phyloP scores from a whole-genome alignment of 2,113 vertebrate species.

The Carassius auratus region DNA sequence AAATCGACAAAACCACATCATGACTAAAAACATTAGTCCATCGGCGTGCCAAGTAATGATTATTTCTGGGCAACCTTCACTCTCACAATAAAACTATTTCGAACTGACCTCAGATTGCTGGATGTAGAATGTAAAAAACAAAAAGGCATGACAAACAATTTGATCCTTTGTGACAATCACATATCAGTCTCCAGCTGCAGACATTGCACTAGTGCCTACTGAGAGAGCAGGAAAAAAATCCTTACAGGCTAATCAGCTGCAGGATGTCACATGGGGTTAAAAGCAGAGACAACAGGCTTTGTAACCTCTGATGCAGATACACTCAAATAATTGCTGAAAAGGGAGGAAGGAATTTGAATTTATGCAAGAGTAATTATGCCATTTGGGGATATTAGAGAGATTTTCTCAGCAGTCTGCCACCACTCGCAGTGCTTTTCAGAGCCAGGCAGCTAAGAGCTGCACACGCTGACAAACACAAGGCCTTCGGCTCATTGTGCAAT shows the following conservation, averaged over 20 bases:
- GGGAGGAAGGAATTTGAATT: slow-evolving; percentile 59
- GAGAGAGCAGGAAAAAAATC: slow-evolving; percentile 30
- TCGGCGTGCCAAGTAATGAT: background rate
- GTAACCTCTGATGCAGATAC: slow-evolving; percentile 63
- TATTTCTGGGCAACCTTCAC: background rate
- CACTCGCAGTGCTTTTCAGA: slow-evolving; percentile 53
- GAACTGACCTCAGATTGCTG: background rate
- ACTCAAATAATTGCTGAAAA: slow-evolving; percentile 59
- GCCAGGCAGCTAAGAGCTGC: slow-evolving; percentile 45
- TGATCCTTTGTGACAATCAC: background rate
- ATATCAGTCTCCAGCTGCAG: slow-evolving; percentile 36
- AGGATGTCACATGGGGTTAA: slow-evolving; percentile 61
- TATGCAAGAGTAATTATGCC: slow-evolving; percentile 64
- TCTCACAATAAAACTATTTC: background rate
- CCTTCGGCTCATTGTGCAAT: slow-evolving; percentile 62
- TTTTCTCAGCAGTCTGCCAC: slow-evolving; percentile 57
- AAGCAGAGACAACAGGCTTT: slow-evolving; percentile 60
- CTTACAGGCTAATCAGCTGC: slow-evolving; percentile 58
- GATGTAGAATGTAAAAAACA: background rate
- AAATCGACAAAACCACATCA: background rate
- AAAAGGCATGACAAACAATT: background rate
- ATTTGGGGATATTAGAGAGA: slow-evolving; percentile 61
- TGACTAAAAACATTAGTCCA: background rate
- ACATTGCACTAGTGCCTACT: slow-evolving; percentile 8
- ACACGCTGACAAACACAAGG: slow-evolving; percentile 58